phyloP scores from a whole-genome alignment of 2,888 invertebrate species.

The Acrobasis suavella region DNA sequence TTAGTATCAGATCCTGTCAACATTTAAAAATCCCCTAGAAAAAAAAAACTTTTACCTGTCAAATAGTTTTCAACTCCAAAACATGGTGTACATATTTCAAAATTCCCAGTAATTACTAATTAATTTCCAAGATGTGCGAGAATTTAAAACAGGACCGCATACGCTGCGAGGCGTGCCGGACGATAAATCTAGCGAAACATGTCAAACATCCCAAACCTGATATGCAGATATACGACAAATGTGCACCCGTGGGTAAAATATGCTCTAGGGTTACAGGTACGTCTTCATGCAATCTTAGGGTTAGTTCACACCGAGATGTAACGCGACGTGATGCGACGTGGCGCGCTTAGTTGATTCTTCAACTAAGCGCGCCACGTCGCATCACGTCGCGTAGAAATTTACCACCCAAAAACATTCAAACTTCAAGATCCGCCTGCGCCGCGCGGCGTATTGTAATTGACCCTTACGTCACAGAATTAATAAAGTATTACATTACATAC shows the following conservation, averaged over 20 bases:
- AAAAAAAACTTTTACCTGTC: conserved; percentile 1
- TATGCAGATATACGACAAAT: conserved; percentile 72
- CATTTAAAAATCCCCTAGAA: background rate
- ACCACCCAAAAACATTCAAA: no score
- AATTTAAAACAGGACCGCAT: conserved; percentile 48
- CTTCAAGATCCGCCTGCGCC: no score
- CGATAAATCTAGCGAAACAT: conserved; percentile 69
- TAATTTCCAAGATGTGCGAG: conserved; percentile 54
- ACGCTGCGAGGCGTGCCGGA: conserved; percentile 67
- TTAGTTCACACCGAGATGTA: no score
- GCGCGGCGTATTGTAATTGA: no score
- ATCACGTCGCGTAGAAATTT: no score
- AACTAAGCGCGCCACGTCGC: no score
- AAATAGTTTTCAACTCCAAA: background rate
- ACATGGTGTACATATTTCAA: background rate
- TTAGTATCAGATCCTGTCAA: background rate
- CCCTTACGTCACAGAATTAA: no score
- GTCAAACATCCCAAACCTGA: conserved; percentile 59
- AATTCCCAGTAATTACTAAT: conserved; percentile 8
- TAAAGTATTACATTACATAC: no score
- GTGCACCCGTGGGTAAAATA: conserved; percentile 49
- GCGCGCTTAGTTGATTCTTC: no score
- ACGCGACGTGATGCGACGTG: no score
- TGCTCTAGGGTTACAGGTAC: conserved; percentile 56
- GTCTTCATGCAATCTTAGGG: background rate